A percentile compares a stretch with the other conserved stretches of the same genome.
phyloP scores from a whole-genome alignment of 64 coral and sea anemone genomes.

The Montipora foliosa region DNA sequence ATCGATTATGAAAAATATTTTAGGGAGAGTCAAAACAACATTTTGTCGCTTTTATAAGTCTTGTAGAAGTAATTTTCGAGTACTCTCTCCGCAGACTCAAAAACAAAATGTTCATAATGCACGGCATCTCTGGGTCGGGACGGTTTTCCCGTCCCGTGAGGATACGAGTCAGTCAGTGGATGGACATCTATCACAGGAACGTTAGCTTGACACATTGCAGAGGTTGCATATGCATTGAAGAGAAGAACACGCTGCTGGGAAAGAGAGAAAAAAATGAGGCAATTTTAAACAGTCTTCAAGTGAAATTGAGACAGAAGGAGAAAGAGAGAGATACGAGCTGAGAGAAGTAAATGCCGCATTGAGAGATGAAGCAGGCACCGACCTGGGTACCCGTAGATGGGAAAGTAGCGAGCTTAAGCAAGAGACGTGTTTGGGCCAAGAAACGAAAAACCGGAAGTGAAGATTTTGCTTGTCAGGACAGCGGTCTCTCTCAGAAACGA shows the following conservation, averaged over 20 bases:
- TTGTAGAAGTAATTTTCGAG: conserved; percentile 73
- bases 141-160: conserved; percentile 79
- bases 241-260: conserved; percentile 82
- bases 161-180: conserved; percentile 89
- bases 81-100: conserved; percentile 84
- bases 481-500: too few species aligned
- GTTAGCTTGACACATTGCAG: conserved; percentile 77
- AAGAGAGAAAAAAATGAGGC: background rate
- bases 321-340: too few species aligned
- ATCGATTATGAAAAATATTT: background rate
- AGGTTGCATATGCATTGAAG: conserved; percentile 80
- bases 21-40: background rate
- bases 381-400: too few species aligned
- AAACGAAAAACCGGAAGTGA: too few species aligned
- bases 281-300: background rate
- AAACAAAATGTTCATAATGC: conserved; percentile 90
- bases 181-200: conserved; percentile 82
- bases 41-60: conserved; percentile 27
- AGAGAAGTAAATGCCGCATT: background rate
- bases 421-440: too few species aligned
- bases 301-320: background rate
- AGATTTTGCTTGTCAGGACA: too few species aligned
- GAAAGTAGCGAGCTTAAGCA: too few species aligned
- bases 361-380: too few species aligned
- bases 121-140: conserved; percentile 83